Conservation (phyloP, 2,888 invertebrate species). For the Plagodis dolabraria region DNA sequence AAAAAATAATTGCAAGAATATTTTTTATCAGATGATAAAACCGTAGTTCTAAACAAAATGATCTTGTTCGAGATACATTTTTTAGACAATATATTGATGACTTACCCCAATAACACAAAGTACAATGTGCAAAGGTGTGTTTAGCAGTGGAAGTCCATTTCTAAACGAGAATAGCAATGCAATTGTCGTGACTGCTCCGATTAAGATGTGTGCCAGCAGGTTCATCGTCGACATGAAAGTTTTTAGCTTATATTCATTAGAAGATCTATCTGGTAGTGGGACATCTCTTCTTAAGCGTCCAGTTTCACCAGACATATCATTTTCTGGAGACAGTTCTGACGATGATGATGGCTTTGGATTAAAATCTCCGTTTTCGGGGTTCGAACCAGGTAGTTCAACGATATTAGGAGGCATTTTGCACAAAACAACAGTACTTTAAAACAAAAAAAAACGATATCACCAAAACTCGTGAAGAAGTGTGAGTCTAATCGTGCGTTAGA, state of each 20-base stretch:
- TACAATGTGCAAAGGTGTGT: slow-evolving; percentile 56
- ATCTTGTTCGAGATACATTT: neutral
- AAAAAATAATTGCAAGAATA: no score
- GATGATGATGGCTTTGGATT: slow-evolving; percentile 16
- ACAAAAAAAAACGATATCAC: slow-evolving; percentile 4
- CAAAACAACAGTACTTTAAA: no score
- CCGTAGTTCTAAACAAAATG: no score
- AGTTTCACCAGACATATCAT: slow-evolving; percentile 13
- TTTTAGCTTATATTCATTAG: slow-evolving; percentile 43
- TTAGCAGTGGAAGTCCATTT: slow-evolving; percentile 49
- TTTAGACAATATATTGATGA: slow-evolving; percentile 12
- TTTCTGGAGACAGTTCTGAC: slow-evolving; percentile 6
- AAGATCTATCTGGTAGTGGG: slow-evolving; percentile 13
- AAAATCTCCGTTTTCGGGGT: slow-evolving; percentile 19
- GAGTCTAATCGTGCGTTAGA: slow-evolving; percentile 11
- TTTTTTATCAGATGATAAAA: no score
- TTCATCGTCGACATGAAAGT: slow-evolving; percentile 54
- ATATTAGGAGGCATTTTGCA: slow-evolving; percentile 35
- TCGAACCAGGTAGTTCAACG: slow-evolving; percentile 17
- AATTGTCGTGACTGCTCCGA: slow-evolving; percentile 55
- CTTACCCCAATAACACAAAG: slow-evolving; percentile 70
- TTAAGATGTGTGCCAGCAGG: slow-evolving; percentile 55
- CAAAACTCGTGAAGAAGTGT: slow-evolving; percentile 12
- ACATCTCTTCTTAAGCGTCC: slow-evolving; percentile 16
- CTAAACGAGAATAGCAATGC: slow-evolving; percentile 51